Percentiles rank a stretch among this genome's conserved stretches.
phyloP scores from a whole-genome alignment of 2,113 vertebrate species.

The Anser brachyrhynchus region DNA sequence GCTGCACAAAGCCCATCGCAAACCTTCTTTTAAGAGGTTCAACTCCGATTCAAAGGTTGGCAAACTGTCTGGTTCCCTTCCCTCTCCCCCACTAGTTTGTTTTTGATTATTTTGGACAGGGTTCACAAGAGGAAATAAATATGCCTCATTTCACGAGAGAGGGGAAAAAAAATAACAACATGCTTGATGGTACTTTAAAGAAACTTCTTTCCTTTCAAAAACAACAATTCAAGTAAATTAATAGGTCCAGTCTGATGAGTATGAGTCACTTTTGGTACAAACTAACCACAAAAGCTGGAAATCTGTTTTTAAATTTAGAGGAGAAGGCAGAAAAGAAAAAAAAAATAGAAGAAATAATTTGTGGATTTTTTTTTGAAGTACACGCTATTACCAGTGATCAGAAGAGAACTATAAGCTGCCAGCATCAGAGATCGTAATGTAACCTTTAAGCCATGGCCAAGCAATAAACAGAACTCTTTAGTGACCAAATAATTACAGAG shows the following conservation, averaged over 20 bases:
- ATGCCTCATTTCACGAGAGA: neutral
- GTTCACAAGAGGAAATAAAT: neutral
- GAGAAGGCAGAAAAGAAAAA: neutral
- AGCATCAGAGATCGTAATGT: neutral
- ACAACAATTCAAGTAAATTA: conserved; percentile 25
- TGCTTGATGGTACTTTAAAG: conserved; percentile 22
- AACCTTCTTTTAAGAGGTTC: neutral
- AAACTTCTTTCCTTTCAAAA: conserved; percentile 34
- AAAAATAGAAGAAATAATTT: neutral
- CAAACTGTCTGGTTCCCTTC: neutral
- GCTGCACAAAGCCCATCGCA: neutral
- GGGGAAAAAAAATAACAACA: neutral
- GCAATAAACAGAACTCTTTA: neutral
- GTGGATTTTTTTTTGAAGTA: neutral
- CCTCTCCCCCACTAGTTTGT: neutral
- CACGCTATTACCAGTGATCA: neutral
- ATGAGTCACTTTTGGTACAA: conserved; percentile 45
- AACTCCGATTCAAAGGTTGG: neutral
- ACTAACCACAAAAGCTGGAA: conserved; percentile 17
- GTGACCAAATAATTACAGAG: neutral
- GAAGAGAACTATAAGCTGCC: neutral
- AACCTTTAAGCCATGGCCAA: neutral
- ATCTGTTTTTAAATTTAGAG: conserved; percentile 9
- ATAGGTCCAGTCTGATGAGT: neutral
- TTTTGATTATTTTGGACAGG: conserved; percentile 30